Evolutionary conservation across 1,140 invertebrate genomes (phyloP), one percentile per base, ranked within the genome.

Genomic region (Calephelis nemesis): DNA sequence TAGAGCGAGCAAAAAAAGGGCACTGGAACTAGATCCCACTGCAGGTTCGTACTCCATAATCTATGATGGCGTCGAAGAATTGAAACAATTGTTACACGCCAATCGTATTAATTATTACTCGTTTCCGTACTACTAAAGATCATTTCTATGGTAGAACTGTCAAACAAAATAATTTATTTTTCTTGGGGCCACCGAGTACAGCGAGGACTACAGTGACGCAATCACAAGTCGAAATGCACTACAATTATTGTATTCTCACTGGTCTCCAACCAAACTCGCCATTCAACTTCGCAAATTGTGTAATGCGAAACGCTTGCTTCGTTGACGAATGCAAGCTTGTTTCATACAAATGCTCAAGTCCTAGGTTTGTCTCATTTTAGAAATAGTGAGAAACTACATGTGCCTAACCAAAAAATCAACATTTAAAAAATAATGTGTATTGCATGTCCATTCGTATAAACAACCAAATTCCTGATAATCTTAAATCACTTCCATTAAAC

Each of bases 221-320:
- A 63, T 68, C 62, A 1, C 19, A 63, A 12, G 67, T 68, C 0
- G 67, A 68, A 40, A 68, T 63, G 67, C 48, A 68, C 8, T 68
- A 68, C 47, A 68, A 68, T 19, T 63, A 63, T 50, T 40, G 60
- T 0, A 68, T 63, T 47, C 11, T 63, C 19, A 68, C 67, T 1
- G 67, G 62, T 11, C 39, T 68, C 19, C 67, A 68, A 47, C 67
- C 60, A 52, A 77, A 74, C 68, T 79, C 77, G 62, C 62, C 9
- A 73, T 76, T 63, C 76, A 83, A 40, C 73, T 78, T 71, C 11
- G 62, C 5, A 62, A 47, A 30, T 11, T 82, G 12, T n/a, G 66
- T 77, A 42, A 73, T 79, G 63, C 72, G 66, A 62, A 83, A 80
- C 65, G 76, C 76, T 5, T 78, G 76, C 62, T 81, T 81, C 60